A percentile compares a stretch with the other conserved stretches of the same genome.
Conservation (phyloP, 2,888 invertebrate species). For the Phortica magna region DNA sequence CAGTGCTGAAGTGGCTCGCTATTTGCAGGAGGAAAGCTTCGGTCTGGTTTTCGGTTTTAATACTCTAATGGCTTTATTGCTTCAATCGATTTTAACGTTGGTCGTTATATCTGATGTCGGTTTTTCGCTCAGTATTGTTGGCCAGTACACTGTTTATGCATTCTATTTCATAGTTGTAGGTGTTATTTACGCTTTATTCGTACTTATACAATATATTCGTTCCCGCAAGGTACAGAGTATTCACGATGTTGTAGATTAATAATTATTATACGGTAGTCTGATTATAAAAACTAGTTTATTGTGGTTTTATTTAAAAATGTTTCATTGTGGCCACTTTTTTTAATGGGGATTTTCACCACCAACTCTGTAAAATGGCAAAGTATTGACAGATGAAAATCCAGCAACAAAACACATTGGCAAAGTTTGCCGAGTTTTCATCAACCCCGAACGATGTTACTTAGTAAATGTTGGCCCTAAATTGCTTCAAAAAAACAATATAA, state of each 20-base stretch:
- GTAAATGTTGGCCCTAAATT: too few species aligned
- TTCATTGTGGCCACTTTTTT: too few species aligned
- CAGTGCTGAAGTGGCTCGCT: constrained; percentile 92
- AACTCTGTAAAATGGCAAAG: too few species aligned
- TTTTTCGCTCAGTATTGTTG: constrained; percentile 64
- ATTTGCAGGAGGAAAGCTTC: constrained; percentile 89
- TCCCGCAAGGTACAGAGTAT: neutral
- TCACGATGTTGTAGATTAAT: neutral
- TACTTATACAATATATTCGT: constrained; percentile 64
- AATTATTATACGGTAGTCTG: neutral
- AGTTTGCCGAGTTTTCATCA: too few species aligned
- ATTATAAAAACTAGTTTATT: too few species aligned
- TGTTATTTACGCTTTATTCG: constrained; percentile 67
- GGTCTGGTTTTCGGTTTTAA: constrained; percentile 95
- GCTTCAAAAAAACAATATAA: too few species aligned
- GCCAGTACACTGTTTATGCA: constrained; percentile 74
- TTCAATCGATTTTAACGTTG: constrained; percentile 88
- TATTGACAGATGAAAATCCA: too few species aligned
- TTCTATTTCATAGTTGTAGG: constrained; percentile 75
- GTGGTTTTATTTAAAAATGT: too few species aligned
- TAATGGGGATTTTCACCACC: too few species aligned
- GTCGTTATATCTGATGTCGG: constrained; percentile 72
- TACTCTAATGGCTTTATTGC: constrained; percentile 86
- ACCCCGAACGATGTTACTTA: too few species aligned
- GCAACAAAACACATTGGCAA: too few species aligned